Percentiles rank a stretch among this genome's conserved stretches.
These are phyloP conservation scores for Leptatherina wallacei DNA, from an alignment of 2,797 vertebrate genomes.

Conservation along the genomic window DNA sequence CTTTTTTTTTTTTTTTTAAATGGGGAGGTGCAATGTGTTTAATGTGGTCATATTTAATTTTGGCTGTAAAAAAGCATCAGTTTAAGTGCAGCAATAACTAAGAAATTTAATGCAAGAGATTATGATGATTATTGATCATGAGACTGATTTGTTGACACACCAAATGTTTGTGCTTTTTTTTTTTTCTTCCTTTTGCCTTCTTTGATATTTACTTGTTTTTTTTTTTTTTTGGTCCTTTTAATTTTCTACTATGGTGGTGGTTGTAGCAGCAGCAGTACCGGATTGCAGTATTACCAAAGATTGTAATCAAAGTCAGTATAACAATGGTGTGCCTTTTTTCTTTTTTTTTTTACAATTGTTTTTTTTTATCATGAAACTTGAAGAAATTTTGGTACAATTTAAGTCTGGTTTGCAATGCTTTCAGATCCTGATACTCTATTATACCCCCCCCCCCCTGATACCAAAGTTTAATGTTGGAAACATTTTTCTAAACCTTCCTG, in stretches of 20 bases:
- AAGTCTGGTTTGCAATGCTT: slow-evolving; percentile 39
- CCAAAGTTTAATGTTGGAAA: slow-evolving; percentile 45
- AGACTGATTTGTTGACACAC: slow-evolving; percentile 41
- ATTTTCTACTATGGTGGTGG: slow-evolving; percentile 51
- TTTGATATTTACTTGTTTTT: slow-evolving; percentile 55
- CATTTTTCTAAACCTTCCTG: slow-evolving; percentile 49
- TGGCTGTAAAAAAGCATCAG: slow-evolving; percentile 2
- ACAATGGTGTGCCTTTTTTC: slow-evolving; percentile 50
- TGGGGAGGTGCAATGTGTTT: slow-evolving; percentile 38
- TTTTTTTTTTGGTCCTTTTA: slow-evolving; percentile 41
- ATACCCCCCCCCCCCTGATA: slow-evolving; percentile 7
- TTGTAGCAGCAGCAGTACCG: slow-evolving; percentile 37
- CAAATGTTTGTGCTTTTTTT: slow-evolving; percentile 39
- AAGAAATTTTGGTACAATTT: slow-evolving; percentile 47
- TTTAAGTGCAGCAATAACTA: slow-evolving; percentile 12
- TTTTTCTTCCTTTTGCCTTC: slow-evolving; percentile 12
- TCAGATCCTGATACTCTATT: slow-evolving; percentile 32
- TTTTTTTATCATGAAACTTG: slow-evolving; percentile 49
- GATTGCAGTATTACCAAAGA: slow-evolving; percentile 70
- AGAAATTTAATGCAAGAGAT: slow-evolving; percentile 40
- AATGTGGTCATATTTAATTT: slow-evolving; percentile 22
- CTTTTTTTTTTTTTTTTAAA: slow-evolving; percentile 24
- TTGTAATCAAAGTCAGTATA: slow-evolving; percentile 46
- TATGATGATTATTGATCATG: slow-evolving; percentile 23
- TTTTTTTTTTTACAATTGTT: slow-evolving; percentile 25